Evolutionary conservation across 2,888 invertebrate genomes (phyloP), one percentile per base, ranked within the genome.

Genomic region (Notocelia uddmanniana): DNA sequence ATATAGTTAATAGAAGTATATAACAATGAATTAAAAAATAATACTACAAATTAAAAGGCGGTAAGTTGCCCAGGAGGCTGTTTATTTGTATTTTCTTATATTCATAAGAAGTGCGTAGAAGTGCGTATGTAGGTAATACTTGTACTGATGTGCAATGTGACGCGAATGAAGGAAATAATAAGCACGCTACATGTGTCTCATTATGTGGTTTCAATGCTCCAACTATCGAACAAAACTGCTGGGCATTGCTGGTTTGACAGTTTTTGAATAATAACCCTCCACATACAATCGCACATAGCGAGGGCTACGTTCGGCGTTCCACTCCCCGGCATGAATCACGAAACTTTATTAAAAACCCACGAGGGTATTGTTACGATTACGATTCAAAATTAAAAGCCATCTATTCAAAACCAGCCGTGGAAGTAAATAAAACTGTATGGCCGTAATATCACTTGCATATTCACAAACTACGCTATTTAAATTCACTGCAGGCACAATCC

Each of bases 401-500:
- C 66, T 67, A 71, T 71, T 71, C 67, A 70, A 71, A 69, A 57
- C 59, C 70, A 75, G 78, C 69, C 69, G 77, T 69, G 75, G 75
- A 77, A 80, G 80, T 81, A 82, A 83, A 85, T 84, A 83, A 86
- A 83, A 81, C 76, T 80, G 77, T 76, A 77, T 70, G 79, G 77
- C 76, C 75, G 78, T 76, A 75, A 77, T 75, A 78, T 75, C 77
- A 76, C 76, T 76, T 75, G 81, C 86, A 84, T 85, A 85, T 86
- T 85, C 80, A 83, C 77, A 80, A 82, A 84, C 80, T 77, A 77
- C 78, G 68, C 74, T 78, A 83, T 88, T 87, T 82, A 83, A 86
- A 88, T 89, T 86, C 86, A 84, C 83, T 86, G 85, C 86, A 85
- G 79, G 80, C 83, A 79, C 79, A 85, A 82, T 81, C 79, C 82